Base-by-base conservation (phyloP, 2,888 invertebrate genomes). In the Lissonota sp. region DNA sequence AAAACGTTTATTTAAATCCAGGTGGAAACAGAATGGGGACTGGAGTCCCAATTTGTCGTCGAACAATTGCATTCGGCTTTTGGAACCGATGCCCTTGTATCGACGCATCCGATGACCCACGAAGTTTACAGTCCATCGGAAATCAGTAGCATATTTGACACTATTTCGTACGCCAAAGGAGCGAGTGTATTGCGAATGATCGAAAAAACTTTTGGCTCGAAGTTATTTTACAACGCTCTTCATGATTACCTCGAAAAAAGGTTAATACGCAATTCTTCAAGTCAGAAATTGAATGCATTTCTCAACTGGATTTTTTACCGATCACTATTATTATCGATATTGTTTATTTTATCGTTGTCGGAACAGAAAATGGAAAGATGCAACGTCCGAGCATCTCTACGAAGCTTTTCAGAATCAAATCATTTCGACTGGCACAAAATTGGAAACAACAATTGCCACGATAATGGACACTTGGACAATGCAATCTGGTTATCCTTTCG, bases 161-260 rank as follows among this genome's bases (percentile, higher is more conserved):
- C 93, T 1, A 94, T 96, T 76, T 94, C 95, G 0, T 97, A 97
- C 87, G 94, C 94, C 83, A 97, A 97, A 89, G 96, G 95, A 4
- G 91, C 82, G 0, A 92, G 94, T 69, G 88, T 96, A 14, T 94
- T 96, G 71, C 94, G 96, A 83, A 96, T 96, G 96, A 93, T 96
- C 66, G 94, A 95, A 84, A 94, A 96, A 88, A 91, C 94, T 0
- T 92, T 96, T 55, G 95, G 95, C 1, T 89, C 89, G 0, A 88
- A 90, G 0, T 91, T 93, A 0, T 95, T 96, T 88, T 90, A 92
- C 85, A 84, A 87, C 44, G 95, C 95, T 0, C 89, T 96, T 55
- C 92, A 92, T 16, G 88, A 92, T 44, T 96, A 96, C 86, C 92
- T 96, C 4, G 71, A 80, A 4, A 81, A 87, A 6, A 92, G 92